These are phyloP conservation scores for Bombus huntii DNA, from an alignment of 1,140 invertebrate genomes.

Conservation along the genomic window DNA sequence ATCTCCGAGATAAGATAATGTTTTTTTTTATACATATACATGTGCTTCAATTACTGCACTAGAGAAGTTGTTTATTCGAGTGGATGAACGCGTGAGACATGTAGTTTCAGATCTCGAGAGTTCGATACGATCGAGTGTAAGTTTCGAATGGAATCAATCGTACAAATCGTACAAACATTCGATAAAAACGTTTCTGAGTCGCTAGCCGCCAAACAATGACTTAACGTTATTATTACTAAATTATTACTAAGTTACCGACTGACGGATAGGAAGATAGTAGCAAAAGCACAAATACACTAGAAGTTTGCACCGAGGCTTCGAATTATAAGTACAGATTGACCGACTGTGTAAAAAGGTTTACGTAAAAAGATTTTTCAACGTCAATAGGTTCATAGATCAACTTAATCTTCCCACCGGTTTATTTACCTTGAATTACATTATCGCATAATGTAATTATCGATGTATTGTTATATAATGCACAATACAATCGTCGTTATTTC, in stretches of 20 bases:
- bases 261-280: conserved; percentile 1
- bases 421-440: too few relatives aligned
- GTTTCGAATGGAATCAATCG: conserved; percentile 2
- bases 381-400: background rate
- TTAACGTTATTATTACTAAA: background rate
- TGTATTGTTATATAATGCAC: too few relatives aligned
- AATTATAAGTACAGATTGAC: background rate
- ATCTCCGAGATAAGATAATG: background rate
- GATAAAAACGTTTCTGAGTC: background rate
- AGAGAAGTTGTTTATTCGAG: too few relatives aligned
- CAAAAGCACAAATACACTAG: background rate
- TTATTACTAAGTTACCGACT: conserved; percentile 6
- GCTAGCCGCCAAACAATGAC: background rate
- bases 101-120: background rate
- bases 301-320: background rate
- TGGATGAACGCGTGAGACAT: background rate
- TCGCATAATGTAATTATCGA: too few relatives aligned
- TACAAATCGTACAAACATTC: background rate
- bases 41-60: background rate
- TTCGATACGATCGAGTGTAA: background rate
- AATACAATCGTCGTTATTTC: too few relatives aligned
- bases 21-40: background rate
- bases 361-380: background rate
- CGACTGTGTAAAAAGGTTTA: background rate
- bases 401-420: too few relatives aligned